phyloP scores from a whole-genome alignment of 2,797 vertebrate genomes.

The Periparus ater region DNA sequence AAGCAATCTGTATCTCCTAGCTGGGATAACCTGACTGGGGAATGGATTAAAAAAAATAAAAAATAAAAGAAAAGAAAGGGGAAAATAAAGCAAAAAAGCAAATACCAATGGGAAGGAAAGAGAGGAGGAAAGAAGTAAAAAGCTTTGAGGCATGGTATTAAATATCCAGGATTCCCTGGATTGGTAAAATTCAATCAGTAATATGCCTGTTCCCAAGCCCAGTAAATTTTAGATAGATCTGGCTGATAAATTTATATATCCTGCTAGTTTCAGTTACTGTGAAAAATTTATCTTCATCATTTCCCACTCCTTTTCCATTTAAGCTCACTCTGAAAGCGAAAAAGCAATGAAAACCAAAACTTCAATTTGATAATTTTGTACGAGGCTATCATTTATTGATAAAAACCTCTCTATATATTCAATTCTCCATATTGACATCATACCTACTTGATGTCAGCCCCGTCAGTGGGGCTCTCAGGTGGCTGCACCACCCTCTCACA shows the following conservation, averaged over 20 bases:
- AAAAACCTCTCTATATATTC: neutral
- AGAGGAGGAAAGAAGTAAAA: neutral
- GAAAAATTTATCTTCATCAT: neutral
- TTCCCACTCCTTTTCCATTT: neutral
- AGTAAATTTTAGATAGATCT: neutral
- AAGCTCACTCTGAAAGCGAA: neutral
- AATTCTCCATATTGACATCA: neutral
- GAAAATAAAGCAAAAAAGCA: neutral
- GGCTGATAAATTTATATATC: neutral
- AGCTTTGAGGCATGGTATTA: neutral
- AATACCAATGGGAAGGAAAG: neutral
- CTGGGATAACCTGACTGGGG: neutral
- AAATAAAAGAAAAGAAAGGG: accelerated
- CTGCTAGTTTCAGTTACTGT: neutral
- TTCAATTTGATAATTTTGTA: neutral
- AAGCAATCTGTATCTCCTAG: conserved; percentile 3
- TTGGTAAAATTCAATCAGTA: neutral
- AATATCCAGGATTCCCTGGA: neutral
- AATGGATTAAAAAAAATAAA: neutral
- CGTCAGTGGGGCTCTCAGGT: neutral
- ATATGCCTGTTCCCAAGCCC: neutral
- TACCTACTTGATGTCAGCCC: neutral
- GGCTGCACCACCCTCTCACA: neutral
- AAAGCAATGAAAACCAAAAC: accelerated
- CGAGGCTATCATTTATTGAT: neutral